phyloP scores from a whole-genome alignment of 2,888 invertebrate genomes.

The Zele albiditarsus region DNA sequence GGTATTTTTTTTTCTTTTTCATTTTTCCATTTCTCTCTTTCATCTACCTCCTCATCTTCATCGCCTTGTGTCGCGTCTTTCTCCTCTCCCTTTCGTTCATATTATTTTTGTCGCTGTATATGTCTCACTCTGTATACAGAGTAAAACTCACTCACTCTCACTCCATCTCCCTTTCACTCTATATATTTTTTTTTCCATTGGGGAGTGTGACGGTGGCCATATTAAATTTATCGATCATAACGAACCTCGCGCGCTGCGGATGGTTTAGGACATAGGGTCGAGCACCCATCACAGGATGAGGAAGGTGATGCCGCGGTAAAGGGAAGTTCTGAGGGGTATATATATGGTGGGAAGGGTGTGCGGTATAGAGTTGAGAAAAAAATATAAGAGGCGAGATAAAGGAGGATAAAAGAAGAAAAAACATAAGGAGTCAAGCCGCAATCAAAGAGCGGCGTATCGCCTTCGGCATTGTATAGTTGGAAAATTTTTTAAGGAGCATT shows the following conservation, averaged over 20 bases:
- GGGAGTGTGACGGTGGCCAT: conserved; percentile 53
- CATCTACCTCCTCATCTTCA: conserved; percentile 26
- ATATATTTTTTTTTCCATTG: conserved; percentile 40
- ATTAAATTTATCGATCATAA: conserved; percentile 67
- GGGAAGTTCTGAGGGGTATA: neutral
- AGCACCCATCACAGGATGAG: conserved; percentile 14
- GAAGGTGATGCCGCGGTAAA: conserved; percentile 35
- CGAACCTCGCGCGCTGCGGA: conserved; percentile 43
- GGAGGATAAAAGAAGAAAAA: conserved; percentile 41
- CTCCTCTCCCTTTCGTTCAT: neutral
- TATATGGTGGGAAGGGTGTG: conserved; percentile 31
- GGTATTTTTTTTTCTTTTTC: conserved; percentile 36
- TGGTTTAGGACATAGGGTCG: conserved; percentile 36
- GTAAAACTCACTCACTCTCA: conserved; percentile 12
- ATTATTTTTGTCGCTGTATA: neutral
- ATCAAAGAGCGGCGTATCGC: conserved; percentile 55
- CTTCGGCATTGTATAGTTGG: conserved; percentile 44
- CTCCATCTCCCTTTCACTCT: conserved; percentile 35
- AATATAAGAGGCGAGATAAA: conserved; percentile 41
- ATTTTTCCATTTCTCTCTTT: conserved; percentile 23
- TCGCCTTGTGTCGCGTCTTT: neutral
- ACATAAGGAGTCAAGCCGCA: conserved; percentile 50
- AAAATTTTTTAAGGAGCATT: conserved; percentile 58
- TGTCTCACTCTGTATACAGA: neutral
- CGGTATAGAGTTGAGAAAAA: conserved; percentile 36